Evolutionary conservation across 2,113 vertebrate species (phyloP).

Genomic region (Erythrocercus mccallii): DNA sequence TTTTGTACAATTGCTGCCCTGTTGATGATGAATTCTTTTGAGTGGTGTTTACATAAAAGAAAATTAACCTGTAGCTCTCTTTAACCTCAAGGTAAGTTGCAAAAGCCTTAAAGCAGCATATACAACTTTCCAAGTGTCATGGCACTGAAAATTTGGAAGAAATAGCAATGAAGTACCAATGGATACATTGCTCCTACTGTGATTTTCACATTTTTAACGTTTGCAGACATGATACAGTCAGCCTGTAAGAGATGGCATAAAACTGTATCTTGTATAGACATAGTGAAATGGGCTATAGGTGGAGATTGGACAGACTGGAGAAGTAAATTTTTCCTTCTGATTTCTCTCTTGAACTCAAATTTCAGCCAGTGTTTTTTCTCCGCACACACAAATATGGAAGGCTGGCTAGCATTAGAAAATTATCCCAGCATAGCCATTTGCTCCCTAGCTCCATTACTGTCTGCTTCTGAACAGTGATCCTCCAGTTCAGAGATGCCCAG

Average conservation of each 20-base stretch:
- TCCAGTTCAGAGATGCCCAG: neutral
- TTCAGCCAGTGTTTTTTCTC: neutral
- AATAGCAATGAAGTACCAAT: neutral
- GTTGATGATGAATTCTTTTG: neutral
- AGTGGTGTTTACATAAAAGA: neutral
- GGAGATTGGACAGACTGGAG: neutral
- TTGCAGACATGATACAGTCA: neutral
- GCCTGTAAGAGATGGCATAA: neutral
- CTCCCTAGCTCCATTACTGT: neutral
- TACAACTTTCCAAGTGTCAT: neutral
- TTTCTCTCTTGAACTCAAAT: neutral
- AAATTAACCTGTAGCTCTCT: neutral
- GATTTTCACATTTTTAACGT: neutral
- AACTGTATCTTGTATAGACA: neutral
- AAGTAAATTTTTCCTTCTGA: neutral
- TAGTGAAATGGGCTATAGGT: neutral
- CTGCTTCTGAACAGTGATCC: neutral
- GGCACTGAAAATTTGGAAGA: neutral
- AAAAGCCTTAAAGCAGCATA: neutral
- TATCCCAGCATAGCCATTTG: neutral
- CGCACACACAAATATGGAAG: neutral
- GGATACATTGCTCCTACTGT: neutral
- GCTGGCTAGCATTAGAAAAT: neutral
- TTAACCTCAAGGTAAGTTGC: neutral
- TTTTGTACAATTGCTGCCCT: neutral